Evolutionary conservation across 2,797 vertebrate species (phyloP).

Genomic region (Peromyscus aztecus): DNA sequence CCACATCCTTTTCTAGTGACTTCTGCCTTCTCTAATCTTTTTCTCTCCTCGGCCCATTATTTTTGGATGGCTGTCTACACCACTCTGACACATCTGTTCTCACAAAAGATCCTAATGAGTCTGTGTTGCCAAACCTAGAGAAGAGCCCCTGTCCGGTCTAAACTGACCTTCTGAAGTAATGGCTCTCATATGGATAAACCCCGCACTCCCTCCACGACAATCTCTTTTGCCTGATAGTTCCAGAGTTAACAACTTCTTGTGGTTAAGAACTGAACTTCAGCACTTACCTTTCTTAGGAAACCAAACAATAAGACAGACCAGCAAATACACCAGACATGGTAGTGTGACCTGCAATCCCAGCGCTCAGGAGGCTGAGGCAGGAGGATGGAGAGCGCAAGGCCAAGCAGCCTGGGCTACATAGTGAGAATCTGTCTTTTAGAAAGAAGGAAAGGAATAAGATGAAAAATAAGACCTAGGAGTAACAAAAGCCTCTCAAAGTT

Average conservation of each 20-base stretch:
- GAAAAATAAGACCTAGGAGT: not conserved
- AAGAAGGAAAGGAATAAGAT: not conserved
- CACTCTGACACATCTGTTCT: not conserved
- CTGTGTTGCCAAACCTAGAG: not conserved
- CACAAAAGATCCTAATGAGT: not conserved
- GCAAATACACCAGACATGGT: not conserved
- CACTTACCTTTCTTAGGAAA: constrained; percentile 2
- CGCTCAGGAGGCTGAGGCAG: not conserved
- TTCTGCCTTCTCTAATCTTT: not conserved
- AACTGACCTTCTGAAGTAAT: not conserved
- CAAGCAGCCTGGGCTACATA: not conserved
- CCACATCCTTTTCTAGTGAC: not conserved
- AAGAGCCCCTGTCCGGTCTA: not conserved
- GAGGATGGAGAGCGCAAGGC: not conserved
- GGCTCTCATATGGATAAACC: not conserved
- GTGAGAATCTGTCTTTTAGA: not conserved
- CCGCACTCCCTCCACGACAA: not conserved
- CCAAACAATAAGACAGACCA: not conserved
- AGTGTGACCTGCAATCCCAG: too few relatives aligned
- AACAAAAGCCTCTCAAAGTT: not conserved
- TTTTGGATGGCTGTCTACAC: too few relatives aligned
- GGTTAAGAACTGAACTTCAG: constrained; percentile 7
- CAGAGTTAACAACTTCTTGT: not conserved
- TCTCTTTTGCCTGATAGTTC: not conserved
- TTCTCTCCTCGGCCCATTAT: not conserved